A percentile compares a stretch with the other conserved stretches of the same genome.
phyloP scores from a whole-genome alignment of 2,888 invertebrate species.

The Protophormia terraenovae region DNA sequence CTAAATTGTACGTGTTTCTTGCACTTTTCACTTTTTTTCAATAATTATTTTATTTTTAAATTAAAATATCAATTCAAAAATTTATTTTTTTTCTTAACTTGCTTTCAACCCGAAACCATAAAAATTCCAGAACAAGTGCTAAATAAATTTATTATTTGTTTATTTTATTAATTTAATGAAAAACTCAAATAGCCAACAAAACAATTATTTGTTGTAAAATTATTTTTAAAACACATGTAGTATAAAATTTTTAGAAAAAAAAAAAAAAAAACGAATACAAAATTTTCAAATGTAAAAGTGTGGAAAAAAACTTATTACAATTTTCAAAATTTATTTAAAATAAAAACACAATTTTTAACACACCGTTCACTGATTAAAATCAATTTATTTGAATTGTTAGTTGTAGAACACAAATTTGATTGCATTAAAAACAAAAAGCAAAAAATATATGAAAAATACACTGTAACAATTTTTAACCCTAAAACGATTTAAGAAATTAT shows the following conservation, averaged over 20 bases:
- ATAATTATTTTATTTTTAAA: not conserved
- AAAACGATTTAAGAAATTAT: not conserved
- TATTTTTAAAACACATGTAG: conserved; percentile 24
- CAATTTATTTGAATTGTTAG: conserved; percentile 19
- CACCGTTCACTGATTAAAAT: conserved; percentile 26
- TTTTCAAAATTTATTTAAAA: conserved; percentile 15
- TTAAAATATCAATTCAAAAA: not conserved
- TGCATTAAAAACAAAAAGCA: not conserved
- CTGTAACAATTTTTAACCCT: conserved; percentile 21
- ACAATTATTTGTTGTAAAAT: conserved; percentile 18
- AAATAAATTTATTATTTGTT: conserved; percentile 55
- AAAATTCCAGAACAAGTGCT: conserved; percentile 61
- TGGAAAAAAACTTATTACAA: not conserved
- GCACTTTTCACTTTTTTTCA: conserved; percentile 43
- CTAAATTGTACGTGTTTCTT: conserved; percentile 5
- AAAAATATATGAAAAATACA: not conserved
- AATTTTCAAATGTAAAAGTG: not conserved
- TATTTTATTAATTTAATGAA: conserved; percentile 38
- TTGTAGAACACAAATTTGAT: conserved; percentile 19
- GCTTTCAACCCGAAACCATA: conserved; percentile 5
- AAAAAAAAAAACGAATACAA: not conserved
- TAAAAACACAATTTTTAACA: conserved; percentile 12
- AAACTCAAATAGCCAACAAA: not conserved
- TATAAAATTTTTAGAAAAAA: not conserved
- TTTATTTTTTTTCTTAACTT: not conserved